phyloP scores from a whole-genome alignment of 2,888 invertebrate genomes.

The Ophion costatus region DNA sequence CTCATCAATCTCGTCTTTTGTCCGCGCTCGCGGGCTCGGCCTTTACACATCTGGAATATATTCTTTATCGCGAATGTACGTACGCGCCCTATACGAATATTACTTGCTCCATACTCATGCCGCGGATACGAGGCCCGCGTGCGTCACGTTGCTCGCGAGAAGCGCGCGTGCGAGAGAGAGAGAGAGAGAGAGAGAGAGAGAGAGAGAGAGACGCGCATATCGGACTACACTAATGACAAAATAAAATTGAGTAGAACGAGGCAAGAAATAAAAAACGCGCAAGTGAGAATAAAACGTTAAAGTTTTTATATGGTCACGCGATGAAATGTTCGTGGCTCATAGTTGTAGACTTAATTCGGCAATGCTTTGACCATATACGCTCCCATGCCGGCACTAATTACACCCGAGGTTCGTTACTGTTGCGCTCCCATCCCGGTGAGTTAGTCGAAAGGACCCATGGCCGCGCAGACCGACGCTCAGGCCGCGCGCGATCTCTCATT shows the following conservation, averaged over 20 bases:
- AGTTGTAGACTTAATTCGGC: constrained; percentile 47
- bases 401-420: constrained; percentile 54
- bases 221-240: constrained; percentile 30
- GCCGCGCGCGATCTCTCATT: constrained; percentile 31
- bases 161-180: not conserved
- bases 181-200: not conserved
- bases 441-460: constrained; percentile 21
- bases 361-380: constrained; percentile 25
- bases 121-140: constrained; percentile 14
- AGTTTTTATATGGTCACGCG: constrained; percentile 48
- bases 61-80: constrained; percentile 51
- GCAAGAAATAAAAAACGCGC: not conserved
- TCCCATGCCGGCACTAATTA: constrained; percentile 46
- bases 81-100: constrained; percentile 1
- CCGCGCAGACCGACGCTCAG: not conserved
- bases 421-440: constrained; percentile 20
- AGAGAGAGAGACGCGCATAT: not conserved
- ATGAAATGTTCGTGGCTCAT: constrained; percentile 37
- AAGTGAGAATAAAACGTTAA: constrained; percentile 44
- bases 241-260: constrained; percentile 32
- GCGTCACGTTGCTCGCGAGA: not conserved
- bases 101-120: not conserved
- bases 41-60: constrained; percentile 47
- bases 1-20: constrained; percentile 66
- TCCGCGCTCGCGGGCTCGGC: constrained; percentile 35